Percentiles rank a stretch among this genome's conserved stretches.
phyloP scores from a whole-genome alignment of 2,888 invertebrate genomes.

The Automeris io region DNA sequence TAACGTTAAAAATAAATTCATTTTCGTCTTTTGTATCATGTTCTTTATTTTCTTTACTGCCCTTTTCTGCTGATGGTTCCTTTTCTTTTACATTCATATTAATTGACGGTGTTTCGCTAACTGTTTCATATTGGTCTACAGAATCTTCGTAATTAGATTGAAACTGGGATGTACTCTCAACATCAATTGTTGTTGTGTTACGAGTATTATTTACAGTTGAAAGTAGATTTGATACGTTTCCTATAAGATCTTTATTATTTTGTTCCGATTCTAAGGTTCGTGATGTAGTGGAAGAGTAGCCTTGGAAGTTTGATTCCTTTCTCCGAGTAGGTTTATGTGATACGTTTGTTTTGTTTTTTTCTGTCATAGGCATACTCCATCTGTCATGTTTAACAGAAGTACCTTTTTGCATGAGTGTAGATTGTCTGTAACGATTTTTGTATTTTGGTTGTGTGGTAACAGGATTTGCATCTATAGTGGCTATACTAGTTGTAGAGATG shows the following conservation, averaged over 20 bases:
- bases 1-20: slow-evolving; percentile 46
- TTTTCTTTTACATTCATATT: slow-evolving; percentile 8
- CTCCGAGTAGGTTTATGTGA: slow-evolving; percentile 37
- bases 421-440: slow-evolving; percentile 60
- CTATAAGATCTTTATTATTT: slow-evolving; percentile 33
- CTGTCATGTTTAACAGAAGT: slow-evolving; percentile 68
- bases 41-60: slow-evolving; percentile 17
- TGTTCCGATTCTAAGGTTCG: slow-evolving; percentile 28
- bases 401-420: slow-evolving; percentile 59
- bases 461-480: slow-evolving; percentile 17
- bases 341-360: slow-evolving; percentile 31
- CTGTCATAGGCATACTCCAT: slow-evolving; percentile 37
- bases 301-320: slow-evolving; percentile 65
- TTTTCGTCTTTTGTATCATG: slow-evolving; percentile 21
- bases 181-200: slow-evolving; percentile 18
- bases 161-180: slow-evolving; percentile 15
- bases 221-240: slow-evolving; percentile 21
- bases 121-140: slow-evolving; percentile 26
- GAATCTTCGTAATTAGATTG: slow-evolving; percentile 26
- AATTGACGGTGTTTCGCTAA: slow-evolving; percentile 13
- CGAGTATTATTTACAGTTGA: slow-evolving; percentile 18
- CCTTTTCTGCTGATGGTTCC: slow-evolving; percentile 12
- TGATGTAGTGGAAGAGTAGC: slow-evolving; percentile 45
- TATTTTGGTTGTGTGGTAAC: slow-evolving; percentile 35
- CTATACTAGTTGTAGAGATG: slow-evolving; percentile 14